phyloP scores from a whole-genome alignment of 2,113 vertebrate genomes.

The Cavia porcellus region DNA sequence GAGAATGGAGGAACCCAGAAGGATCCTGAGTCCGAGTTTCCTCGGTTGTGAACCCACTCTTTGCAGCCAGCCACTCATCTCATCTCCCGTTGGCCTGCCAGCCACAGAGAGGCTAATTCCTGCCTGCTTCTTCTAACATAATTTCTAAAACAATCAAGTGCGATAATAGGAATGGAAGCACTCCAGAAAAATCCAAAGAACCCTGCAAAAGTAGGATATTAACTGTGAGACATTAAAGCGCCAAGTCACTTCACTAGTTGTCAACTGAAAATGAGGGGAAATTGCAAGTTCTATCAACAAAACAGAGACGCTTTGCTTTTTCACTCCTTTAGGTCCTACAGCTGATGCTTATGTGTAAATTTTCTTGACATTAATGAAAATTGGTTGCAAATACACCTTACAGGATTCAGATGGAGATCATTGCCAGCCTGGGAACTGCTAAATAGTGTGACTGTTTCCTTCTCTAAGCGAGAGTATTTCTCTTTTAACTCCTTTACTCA shows the following conservation, averaged over 20 bases:
- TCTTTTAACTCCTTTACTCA: background rate
- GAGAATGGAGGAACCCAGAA: background rate
- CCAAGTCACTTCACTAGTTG: constrained; percentile 67
- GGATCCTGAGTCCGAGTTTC: background rate
- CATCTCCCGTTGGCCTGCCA: background rate
- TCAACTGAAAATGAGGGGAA: constrained; percentile 72
- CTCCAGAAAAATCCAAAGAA: constrained; percentile 56
- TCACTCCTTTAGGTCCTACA: constrained; percentile 10
- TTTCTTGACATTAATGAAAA: constrained; percentile 59
- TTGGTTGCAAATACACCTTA: constrained; percentile 30
- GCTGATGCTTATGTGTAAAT: constrained; percentile 30
- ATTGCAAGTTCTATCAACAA: constrained; percentile 49
- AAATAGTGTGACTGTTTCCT: background rate
- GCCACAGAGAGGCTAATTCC: constrained; percentile 57
- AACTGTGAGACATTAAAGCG: constrained; percentile 77
- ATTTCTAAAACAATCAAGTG: constrained; percentile 64
- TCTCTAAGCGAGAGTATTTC: background rate
- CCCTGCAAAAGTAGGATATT: constrained; percentile 65
- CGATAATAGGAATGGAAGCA: constrained; percentile 62
- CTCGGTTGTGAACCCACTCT: background rate
- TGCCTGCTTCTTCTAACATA: constrained; percentile 20
- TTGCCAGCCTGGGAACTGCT: background rate
- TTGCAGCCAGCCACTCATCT: background rate
- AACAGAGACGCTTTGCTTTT: constrained; percentile 40
- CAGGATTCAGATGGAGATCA: background rate